A percentile compares a stretch with the other conserved stretches of the same genome.
phyloP scores from a whole-genome alignment of 2,888 invertebrate genomes.

The Nezara viridula region DNA sequence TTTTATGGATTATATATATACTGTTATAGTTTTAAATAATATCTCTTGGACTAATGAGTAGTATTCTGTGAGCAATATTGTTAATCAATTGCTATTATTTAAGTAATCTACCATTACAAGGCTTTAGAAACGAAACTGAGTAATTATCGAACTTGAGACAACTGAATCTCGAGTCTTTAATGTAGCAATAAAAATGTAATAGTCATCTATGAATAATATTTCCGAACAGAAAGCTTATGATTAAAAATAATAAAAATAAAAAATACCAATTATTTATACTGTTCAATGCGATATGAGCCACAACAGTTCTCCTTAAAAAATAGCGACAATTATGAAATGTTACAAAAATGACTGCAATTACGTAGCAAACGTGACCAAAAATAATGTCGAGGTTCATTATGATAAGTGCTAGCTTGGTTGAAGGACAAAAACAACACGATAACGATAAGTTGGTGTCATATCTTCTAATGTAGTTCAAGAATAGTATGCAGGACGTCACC shows the following conservation, averaged over 20 bases:
- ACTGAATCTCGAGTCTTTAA: too few species aligned
- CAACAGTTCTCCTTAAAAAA: neutral
- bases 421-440: slow-evolving; percentile 32
- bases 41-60: too few species aligned
- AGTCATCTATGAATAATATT: too few species aligned
- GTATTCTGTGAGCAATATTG: too few species aligned
- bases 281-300: neutral
- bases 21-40: too few species aligned
- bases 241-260: neutral
- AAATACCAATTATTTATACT: neutral
- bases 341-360: neutral
- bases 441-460: slow-evolving; percentile 25
- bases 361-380: slow-evolving; percentile 11
- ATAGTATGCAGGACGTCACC: neutral
- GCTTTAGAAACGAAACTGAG: too few species aligned
- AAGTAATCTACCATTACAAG: too few species aligned
- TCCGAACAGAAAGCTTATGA: too few species aligned
- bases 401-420: slow-evolving; percentile 22
- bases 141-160: too few species aligned
- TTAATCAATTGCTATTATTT: too few species aligned
- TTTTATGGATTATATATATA: too few species aligned
- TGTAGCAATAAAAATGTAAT: too few species aligned
- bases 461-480: slow-evolving; percentile 26
- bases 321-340: neutral
- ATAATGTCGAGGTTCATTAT: slow-evolving; percentile 26